These are phyloP conservation scores for Heliconius congener DNA, from an alignment of 1,140 invertebrate species.

Conservation along the genomic window DNA sequence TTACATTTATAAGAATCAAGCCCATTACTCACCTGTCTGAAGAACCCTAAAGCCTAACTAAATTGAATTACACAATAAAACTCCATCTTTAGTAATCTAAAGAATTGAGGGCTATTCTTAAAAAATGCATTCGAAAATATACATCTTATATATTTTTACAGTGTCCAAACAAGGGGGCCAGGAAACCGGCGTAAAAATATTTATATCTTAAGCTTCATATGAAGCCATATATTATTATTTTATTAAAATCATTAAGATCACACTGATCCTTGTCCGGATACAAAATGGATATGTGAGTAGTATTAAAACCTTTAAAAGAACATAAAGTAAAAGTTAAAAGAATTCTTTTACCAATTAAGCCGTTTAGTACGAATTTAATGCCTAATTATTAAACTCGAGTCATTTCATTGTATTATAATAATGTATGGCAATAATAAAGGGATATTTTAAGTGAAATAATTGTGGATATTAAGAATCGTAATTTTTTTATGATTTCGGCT, in stretches of 20 bases:
- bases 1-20: too few relatives aligned
- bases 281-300: not conserved
- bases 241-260: not conserved
- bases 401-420: slow-evolving; percentile 6
- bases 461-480: slow-evolving; percentile 5
- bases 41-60: slow-evolving; percentile 1
- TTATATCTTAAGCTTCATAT: not conserved
- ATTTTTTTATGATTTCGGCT: not conserved
- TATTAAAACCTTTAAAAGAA: not conserved
- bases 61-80: not conserved
- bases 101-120: not conserved
- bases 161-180: slow-evolving; percentile 6
- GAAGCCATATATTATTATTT: not conserved
- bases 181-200: not conserved
- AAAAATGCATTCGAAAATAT: not conserved
- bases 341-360: slow-evolving; percentile 5
- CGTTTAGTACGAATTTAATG: slow-evolving; percentile 3
- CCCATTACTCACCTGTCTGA: not conserved
- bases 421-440: slow-evolving; percentile 10
- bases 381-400: slow-evolving; percentile 2
- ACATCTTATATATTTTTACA: not conserved
- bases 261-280: not conserved
- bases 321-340: slow-evolving; percentile 8
- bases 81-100: not conserved
- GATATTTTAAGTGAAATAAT: not conserved